Base-by-base conservation (phyloP, 2,797 vertebrate species). In the Helicolenus hilgendorfi region DNA sequence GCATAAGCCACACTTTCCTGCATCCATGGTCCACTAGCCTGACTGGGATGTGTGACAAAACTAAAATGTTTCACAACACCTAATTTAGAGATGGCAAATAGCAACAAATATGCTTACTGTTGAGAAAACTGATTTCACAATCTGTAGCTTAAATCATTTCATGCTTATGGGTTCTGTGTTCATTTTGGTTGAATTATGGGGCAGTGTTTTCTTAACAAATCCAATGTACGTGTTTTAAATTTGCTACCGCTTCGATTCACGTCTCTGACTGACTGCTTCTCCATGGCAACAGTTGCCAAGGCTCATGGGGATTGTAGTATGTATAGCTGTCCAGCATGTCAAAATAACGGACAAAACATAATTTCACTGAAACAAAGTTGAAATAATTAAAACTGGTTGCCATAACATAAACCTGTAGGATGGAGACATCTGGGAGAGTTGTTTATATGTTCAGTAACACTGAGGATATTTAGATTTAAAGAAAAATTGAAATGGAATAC, bases 1-100 rank as follows among this genome's bases (percentile, higher is more conserved):
- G 76, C 11, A 72, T 79, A 67, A 83, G 22, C 38, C 64, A 67
- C 24, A 65, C 45, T 77, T 88, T 82, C 45, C 41, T 78, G 29
- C 70, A 14, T 65, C 56, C 15, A 9, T 78, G 20, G 62, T 76
- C 59, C 38, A 64, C 29, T 33, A 29, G 38, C 53, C 49, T 91
- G 70, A 45, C 73, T 26, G 70, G n/a, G 60, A 74, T 62, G 31
- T 69, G 69, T 76, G 65, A 79, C 79, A 74, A 74, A 81, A 38
- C 24, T 45, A 18, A 41, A 49, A 60, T 78, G 31, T 58, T 81
- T 55, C 29, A 71, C 60, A 15, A 18, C 33, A 45, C 5, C 10
- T 59, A 20, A 58, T 74, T 62, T 41, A 55, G 15, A 63, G 45
- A 58, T 65, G 4, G 81, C 26, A 60, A 49, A 79, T 69, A 29